Evolutionary conservation across 2,888 invertebrate genomes (phyloP), one percentile per base, ranked within the genome.

Genomic region (Eremobia ochroleuca): DNA sequence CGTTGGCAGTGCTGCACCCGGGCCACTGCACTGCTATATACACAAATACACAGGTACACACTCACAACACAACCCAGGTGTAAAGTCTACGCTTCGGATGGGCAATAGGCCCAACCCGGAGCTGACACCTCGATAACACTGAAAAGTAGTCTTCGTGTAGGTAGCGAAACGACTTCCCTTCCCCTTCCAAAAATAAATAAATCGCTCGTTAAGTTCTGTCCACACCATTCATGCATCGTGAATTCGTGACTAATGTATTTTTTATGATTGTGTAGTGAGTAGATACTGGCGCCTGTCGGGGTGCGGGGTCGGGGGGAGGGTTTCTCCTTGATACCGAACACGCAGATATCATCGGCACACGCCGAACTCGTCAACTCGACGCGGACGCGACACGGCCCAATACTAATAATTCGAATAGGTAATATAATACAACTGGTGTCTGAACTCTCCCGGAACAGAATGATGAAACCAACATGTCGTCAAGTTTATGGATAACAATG

Each of bases 161-260:
- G 11, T 68, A 68, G n/a, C 68, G n/a, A 11, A 34, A n/a, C 40
- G 34, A 46, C 49, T 58, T 79, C 58, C 64, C 37, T 68, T 40
- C 55, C 18, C 65, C 58, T 52, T 49, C 28, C 43, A 67, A 68
- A 69, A 74, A 82, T 74, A 80, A 80, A 84, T 84, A 70, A 79
- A 79, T 79, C 80, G 62, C 61, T 84, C 73, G 82, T 85, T 82
- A 84, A 79, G 71, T 75, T 49, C 74, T 88, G 87, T 84, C 82
- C 72, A 43, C 73, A 73, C 78, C 87, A 88, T 86, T 88, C 87
- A 86, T 77, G 79, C 79, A 71, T 73, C 77, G 73, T 86, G 88
- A 87, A 68, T 88, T 73, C 77, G 73, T 86, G 88, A 87, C 70
- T 88, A 86, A 88, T 87, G 88, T 84, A 79, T 80, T 78, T 84